A percentile compares a stretch with the other conserved stretches of the same genome.
These are phyloP conservation scores for Cranoglanis bouderius DNA, from an alignment of 2,113 vertebrate genomes.

Conservation along the genomic window DNA sequence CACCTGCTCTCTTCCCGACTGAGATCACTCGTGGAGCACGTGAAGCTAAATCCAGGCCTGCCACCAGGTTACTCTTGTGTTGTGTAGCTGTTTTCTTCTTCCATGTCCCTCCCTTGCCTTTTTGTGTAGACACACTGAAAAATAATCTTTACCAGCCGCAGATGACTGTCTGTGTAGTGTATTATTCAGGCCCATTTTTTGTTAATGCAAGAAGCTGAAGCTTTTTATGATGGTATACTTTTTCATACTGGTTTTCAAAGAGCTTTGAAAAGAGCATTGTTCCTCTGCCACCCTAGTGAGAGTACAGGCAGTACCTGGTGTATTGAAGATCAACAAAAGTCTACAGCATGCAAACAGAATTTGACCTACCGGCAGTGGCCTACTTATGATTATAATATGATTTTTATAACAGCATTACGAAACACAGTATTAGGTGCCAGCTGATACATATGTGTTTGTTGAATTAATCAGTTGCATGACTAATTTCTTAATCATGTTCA, in stretches of 20 bases:
- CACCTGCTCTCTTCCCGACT: conserved; percentile 64
- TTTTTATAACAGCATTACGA: background rate
- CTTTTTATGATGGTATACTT: conserved; percentile 25
- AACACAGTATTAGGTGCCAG: background rate
- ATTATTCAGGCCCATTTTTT: conserved; percentile 8
- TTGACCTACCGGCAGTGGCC: too few relatives aligned
- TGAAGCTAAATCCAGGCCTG: conserved; percentile 48
- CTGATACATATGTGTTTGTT: background rate
- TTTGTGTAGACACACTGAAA: background rate
- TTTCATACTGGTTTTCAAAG: background rate
- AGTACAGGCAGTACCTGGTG: background rate
- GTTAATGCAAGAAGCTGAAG: background rate
- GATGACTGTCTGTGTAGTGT: background rate
- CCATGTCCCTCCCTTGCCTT: background rate
- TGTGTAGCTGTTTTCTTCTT: background rate
- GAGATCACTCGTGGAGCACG: conserved; percentile 59
- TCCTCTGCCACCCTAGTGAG: conserved; percentile 1
- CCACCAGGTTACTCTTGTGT: conserved; percentile 30
- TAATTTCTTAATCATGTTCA: conserved; percentile 11
- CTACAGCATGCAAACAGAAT: background rate
- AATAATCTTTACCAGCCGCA: conserved; percentile 17
- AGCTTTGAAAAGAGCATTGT: conserved; percentile 37
- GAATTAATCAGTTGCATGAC: background rate
- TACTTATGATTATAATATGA: background rate
- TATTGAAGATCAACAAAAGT: conserved; percentile 5